phyloP scores from a whole-genome alignment of 2,797 vertebrate species.

The Pantherophis vulpinus region DNA sequence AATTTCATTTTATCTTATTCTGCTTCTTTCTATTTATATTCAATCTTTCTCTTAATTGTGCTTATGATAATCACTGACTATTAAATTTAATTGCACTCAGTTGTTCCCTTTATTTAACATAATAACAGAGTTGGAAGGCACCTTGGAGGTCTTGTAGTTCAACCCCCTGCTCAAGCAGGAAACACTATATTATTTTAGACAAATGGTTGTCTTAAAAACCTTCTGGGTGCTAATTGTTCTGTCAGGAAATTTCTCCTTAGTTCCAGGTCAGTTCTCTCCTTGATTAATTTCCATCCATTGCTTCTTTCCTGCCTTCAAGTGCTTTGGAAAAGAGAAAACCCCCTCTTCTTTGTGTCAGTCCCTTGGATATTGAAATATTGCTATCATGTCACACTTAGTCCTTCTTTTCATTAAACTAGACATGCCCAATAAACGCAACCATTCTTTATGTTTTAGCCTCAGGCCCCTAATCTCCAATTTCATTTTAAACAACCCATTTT shows the following conservation, averaged over 20 bases:
- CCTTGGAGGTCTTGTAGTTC: not conserved
- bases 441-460: too few relatives aligned
- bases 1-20: not conserved
- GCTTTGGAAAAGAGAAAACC: not conserved
- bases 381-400: not conserved
- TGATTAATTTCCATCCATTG: not conserved
- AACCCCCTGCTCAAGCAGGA: not conserved
- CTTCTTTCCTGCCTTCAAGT: not conserved
- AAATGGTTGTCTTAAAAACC: not conserved
- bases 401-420: not conserved
- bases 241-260: not conserved
- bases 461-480: not conserved
- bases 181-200: not conserved
- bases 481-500: not conserved
- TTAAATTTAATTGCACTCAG: not conserved
- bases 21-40: not conserved
- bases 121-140: not conserved
- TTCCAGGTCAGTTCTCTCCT: not conserved
- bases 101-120: not conserved
- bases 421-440: not conserved
- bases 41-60: not conserved
- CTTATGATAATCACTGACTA: not conserved
- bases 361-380: not conserved
- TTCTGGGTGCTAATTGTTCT: not conserved
- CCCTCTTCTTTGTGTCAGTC: not conserved